A percentile compares a stretch with the other conserved stretches of the same genome.
Evolutionary conservation across 2,797 vertebrate genomes (phyloP).

Genomic region (Glossophaga mutica): DNA sequence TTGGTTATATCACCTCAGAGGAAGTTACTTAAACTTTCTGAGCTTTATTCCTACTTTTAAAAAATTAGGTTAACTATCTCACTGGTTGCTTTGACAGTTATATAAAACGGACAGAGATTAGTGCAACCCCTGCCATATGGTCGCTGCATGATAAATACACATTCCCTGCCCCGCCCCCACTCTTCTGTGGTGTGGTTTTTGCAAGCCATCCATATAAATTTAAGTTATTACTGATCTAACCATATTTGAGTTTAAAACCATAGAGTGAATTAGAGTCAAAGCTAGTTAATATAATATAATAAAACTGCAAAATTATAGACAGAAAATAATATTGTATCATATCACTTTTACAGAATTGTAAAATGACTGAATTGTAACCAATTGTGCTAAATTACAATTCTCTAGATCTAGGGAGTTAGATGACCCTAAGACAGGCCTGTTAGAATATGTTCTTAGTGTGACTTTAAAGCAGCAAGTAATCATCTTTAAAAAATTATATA

Average conservation of each 20-base stretch:
- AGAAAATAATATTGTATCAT: conserved; percentile 13
- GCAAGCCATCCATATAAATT: not conserved
- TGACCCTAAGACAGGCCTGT: not conserved
- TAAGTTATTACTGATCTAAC: not conserved
- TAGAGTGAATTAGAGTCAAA: not conserved
- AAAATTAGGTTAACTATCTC: not conserved
- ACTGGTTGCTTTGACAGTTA: not conserved
- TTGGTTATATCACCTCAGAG: not conserved
- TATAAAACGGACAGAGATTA: not conserved
- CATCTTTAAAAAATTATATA: not conserved
- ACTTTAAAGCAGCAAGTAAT: not conserved
- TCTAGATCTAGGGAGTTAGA: not conserved
- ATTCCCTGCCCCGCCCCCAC: not conserved
- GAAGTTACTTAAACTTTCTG: not conserved
- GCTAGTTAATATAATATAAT: not conserved
- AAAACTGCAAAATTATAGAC: not conserved
- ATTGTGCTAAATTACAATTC: not conserved
- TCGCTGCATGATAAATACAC: not conserved
- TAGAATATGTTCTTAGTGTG: not conserved
- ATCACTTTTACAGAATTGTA: not conserved
- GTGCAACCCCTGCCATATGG: not conserved
- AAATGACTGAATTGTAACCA: not conserved
- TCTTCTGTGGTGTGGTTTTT: not conserved
- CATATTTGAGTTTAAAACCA: not conserved
- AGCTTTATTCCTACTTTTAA: not conserved